A percentile compares a stretch with the other conserved stretches of the same genome.
Conservation (phyloP, 2,797 vertebrate species). For the Lycodopsis pacificus region DNA sequence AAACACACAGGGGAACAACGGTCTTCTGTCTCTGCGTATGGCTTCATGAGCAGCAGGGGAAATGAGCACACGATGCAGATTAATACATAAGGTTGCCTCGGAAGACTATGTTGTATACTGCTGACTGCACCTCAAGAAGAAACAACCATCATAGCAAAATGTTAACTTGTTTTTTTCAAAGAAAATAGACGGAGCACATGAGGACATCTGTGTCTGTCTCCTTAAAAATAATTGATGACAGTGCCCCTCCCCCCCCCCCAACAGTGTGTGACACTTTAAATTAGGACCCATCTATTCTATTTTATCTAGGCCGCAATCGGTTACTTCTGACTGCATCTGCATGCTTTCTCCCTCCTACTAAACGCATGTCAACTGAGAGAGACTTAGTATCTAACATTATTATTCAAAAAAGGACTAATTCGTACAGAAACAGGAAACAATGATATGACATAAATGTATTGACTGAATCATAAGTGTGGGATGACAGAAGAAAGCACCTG, state of each 20-base stretch:
- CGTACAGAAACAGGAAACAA: too few species aligned
- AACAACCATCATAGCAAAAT: not conserved
- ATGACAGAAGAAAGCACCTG: too few species aligned
- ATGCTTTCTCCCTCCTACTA: too few species aligned
- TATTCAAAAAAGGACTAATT: too few species aligned
- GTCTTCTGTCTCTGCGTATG: constrained; percentile 3
- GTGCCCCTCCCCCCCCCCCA: too few species aligned
- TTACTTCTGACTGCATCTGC: not conserved
- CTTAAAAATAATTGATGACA: not conserved
- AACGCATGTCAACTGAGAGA: too few species aligned
- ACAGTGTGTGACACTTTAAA: not conserved
- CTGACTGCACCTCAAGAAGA: not conserved
- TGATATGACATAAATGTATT: too few species aligned
- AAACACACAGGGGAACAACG: not conserved
- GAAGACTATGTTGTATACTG: not conserved
- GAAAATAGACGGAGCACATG: too few species aligned
- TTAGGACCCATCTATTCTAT: not conserved
- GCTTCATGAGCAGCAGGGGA: constrained; percentile 13
- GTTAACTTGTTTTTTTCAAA: not conserved
- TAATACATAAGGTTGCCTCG: constrained; percentile 46
- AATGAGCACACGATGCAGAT: constrained; percentile 50
- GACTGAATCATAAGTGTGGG: too few species aligned
- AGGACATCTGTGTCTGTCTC: not conserved
- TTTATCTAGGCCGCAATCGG: too few species aligned
- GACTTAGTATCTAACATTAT: too few species aligned